Evolutionary conservation across 1,140 invertebrate species (phyloP).

Genomic region (Drosophila pallidifrons): DNA sequence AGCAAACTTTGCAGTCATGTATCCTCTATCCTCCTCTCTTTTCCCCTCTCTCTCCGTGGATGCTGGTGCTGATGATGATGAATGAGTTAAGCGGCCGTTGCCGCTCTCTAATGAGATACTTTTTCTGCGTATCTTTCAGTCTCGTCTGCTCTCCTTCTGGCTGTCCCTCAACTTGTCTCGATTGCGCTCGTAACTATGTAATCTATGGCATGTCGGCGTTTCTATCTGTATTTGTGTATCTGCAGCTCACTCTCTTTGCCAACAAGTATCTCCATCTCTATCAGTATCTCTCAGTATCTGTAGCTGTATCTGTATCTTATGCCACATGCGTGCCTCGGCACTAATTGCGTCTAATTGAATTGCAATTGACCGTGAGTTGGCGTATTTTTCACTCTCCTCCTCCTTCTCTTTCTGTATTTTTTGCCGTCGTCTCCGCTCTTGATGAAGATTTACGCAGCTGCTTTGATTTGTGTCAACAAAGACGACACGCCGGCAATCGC

Average conservation of each 20-base stretch:
- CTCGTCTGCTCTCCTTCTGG: constrained; percentile 12
- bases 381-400: constrained; percentile 71
- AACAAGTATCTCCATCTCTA: constrained; percentile 25
- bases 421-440: constrained; percentile 55
- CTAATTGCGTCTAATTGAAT: constrained; percentile 83
- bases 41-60: background rate
- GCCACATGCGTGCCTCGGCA: constrained; percentile 68
- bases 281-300: constrained; percentile 36
- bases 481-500: constrained; percentile 32
- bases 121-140: constrained; percentile 54
- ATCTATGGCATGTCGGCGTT: constrained; percentile 73
- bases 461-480: constrained; percentile 81
- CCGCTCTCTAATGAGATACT: constrained; percentile 78
- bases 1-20: constrained; percentile 37
- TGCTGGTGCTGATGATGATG: constrained; percentile 60
- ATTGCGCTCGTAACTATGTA: constrained; percentile 63
- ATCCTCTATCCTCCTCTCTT: background rate
- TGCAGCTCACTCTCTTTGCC: background rate
- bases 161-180: constrained; percentile 21
- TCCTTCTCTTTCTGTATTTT: background rate
- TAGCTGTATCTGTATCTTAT: constrained; percentile 18
- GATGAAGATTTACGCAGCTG: constrained; percentile 79
- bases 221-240: constrained; percentile 10
- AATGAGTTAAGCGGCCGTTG: constrained; percentile 81
- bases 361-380: constrained; percentile 82